A percentile compares a stretch with the other conserved stretches of the same genome.
phyloP scores from a whole-genome alignment of 2,888 invertebrate species.

The Xestia xanthographa region DNA sequence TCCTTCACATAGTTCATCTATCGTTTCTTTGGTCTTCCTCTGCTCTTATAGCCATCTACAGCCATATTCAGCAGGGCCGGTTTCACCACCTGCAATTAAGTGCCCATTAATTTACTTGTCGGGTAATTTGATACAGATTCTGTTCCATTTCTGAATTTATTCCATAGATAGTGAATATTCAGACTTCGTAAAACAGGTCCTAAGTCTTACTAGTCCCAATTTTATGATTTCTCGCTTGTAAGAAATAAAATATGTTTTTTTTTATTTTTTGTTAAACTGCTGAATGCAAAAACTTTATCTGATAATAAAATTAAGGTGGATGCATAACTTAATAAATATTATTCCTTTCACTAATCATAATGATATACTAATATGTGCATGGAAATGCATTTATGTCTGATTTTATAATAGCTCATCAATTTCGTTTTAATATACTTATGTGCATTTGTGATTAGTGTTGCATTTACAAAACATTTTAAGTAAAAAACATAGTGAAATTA shows the following conservation, averaged over 20 bases:
- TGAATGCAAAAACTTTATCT: slow-evolving; percentile 1
- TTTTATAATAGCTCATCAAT: too few relatives aligned
- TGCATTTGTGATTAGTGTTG: neutral
- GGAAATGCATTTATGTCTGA: neutral
- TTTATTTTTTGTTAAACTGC: neutral
- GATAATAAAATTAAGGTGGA: neutral
- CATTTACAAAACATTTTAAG: neutral
- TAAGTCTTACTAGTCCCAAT: neutral
- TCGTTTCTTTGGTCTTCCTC: too few relatives aligned
- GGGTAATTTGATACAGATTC: too few relatives aligned
- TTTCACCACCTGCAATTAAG: too few relatives aligned
- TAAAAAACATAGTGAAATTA: neutral
- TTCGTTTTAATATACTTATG: neutral
- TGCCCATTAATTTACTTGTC: too few relatives aligned
- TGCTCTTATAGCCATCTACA: too few relatives aligned
- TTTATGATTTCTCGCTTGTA: neutral
- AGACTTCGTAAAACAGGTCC: too few relatives aligned
- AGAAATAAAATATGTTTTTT: neutral
- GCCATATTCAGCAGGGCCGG: too few relatives aligned
- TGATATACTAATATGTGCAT: neutral
- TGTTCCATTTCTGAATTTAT: too few relatives aligned
- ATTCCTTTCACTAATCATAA: neutral
- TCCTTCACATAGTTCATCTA: too few relatives aligned
- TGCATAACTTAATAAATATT: neutral
- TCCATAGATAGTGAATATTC: too few relatives aligned